These are phyloP conservation scores for Wiebesia pumilae DNA, from an alignment of 1,140 invertebrate genomes.

Conservation along the genomic window DNA sequence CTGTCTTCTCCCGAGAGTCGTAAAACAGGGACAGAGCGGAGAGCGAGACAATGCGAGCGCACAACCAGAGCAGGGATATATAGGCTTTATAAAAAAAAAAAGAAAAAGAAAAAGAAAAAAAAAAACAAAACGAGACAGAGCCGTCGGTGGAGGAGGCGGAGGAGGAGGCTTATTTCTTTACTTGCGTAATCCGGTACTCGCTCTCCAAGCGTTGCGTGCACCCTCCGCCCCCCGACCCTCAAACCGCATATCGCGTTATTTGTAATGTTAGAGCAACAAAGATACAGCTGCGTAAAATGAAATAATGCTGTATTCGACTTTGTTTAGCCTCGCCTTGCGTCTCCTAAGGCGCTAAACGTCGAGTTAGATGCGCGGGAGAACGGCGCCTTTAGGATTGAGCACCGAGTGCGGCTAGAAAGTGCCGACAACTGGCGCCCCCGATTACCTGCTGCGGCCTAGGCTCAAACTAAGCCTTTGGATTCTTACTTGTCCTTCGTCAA, in stretches of 20 bases:
- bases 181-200: slow-evolving; percentile 43
- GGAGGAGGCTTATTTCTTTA: slow-evolving; percentile 37
- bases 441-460: neutral
- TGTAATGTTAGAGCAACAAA: slow-evolving; percentile 3
- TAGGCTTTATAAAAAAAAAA: slow-evolving; percentile 9
- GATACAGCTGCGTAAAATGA: neutral
- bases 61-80: neutral
- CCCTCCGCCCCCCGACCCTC: neutral
- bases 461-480: slow-evolving; percentile 22
- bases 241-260: slow-evolving; percentile 24
- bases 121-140: too few relatives aligned
- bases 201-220: neutral
- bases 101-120: too few relatives aligned
- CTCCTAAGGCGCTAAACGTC: slow-evolving; percentile 15
- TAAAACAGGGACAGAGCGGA: slow-evolving; percentile 54
- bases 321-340: neutral
- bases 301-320: neutral
- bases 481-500: neutral
- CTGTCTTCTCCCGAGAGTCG: slow-evolving; percentile 57
- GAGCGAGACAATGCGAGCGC: slow-evolving; percentile 41
- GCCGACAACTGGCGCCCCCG: slow-evolving; percentile 46
- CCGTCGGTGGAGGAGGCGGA: neutral
- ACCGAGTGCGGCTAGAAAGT: neutral
- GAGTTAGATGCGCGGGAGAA: slow-evolving; percentile 1
- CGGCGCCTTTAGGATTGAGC: neutral